Evolutionary conservation across 2,888 invertebrate genomes (phyloP), one percentile per base, ranked within the genome.

Genomic region (Antheraea yamamai): DNA sequence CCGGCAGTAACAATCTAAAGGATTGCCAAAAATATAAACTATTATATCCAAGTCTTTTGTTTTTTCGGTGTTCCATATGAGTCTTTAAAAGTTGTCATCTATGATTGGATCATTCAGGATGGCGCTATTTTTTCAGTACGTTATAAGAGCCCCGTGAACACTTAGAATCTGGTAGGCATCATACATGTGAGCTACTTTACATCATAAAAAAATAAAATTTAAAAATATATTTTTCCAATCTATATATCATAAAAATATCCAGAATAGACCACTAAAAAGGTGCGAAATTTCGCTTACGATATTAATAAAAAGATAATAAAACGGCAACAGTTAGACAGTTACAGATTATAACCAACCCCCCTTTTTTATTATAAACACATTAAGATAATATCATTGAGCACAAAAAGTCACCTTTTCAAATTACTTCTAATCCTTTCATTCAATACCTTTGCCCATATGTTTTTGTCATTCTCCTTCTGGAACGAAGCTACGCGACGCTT

Each of bases 261-360:
- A 80, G 84, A 87, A 91, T 90, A 90, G 82, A 77, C 83, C 86
- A 84, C 86, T 82, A 80, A 80, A 88, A 92, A 92, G 94, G 93
- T 94, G 94, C 90, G 83, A 92, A 92, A 87, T 78, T 85, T 89
- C 88, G 88, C 77, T n/a, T n/a, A 79, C 78, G 84, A 85, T 68
- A 61, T 58, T n/a, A 7, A 23, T 39, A 70, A 70, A 70, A 70
- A 70, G 39, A 88, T 88, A 88, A 83, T 80, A 76, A 90, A 89
- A 88, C 86, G 80, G 80, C 81, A 79, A 82, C 80, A 70, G 70
- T n/a, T 89, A 86, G 89, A 93, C 94, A 94, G 94, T 94, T 94
- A 94, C 93, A 94, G 94, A 94, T 94, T 94, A 93, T 86, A 84
- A 85, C 84, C 90, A 87, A 88, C 26, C 64, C 89, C 91, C 88